Evolutionary conservation across 2,888 invertebrate genomes (phyloP).

Genomic region (Pterostichus madidus): DNA sequence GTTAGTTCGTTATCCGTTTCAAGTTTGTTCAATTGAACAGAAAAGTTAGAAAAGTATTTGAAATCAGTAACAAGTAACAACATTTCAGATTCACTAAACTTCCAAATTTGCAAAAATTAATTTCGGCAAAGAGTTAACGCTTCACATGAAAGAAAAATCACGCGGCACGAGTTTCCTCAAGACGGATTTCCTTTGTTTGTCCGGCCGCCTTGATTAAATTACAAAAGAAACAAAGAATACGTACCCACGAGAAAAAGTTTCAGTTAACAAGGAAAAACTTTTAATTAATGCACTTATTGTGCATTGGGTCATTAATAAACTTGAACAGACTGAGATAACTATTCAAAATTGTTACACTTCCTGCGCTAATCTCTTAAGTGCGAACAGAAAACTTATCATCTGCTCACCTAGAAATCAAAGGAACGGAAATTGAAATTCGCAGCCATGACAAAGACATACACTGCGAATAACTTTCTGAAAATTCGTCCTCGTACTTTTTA

Average conservation of each 20-base stretch:
- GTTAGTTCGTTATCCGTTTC: neutral
- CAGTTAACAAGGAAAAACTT: slow-evolving; percentile 64
- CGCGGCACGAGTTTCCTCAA: slow-evolving; percentile 23
- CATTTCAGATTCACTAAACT: slow-evolving; percentile 27
- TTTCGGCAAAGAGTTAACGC: slow-evolving; percentile 49
- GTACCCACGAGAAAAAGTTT: slow-evolving; percentile 57
- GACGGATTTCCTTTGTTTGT: slow-evolving; percentile 63
- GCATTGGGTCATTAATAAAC: slow-evolving; percentile 65
- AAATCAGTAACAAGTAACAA: slow-evolving; percentile 14
- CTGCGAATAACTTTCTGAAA: slow-evolving; percentile 1
- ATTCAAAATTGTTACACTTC: slow-evolving; percentile 55
- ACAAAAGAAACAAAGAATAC: slow-evolving; percentile 63
- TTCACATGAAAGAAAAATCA: slow-evolving; percentile 49
- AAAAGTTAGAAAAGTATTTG: slow-evolving; percentile 40
- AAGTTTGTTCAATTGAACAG: slow-evolving; percentile 22
- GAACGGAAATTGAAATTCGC: slow-evolving; percentile 24
- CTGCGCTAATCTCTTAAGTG: slow-evolving; percentile 53
- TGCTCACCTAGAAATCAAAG: slow-evolving; percentile 39
- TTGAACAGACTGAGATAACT: slow-evolving; percentile 43
- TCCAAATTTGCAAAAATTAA: slow-evolving; percentile 50
- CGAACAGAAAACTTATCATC: slow-evolving; percentile 47
- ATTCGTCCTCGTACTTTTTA: slow-evolving; percentile 6
- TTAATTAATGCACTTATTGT: slow-evolving; percentile 67
- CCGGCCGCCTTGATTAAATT: slow-evolving; percentile 62
- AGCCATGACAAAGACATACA: slow-evolving; percentile 6